Base-by-base conservation (phyloP, 53 echinoderm and acorn worm species). In the Holothuria scabra region DNA sequence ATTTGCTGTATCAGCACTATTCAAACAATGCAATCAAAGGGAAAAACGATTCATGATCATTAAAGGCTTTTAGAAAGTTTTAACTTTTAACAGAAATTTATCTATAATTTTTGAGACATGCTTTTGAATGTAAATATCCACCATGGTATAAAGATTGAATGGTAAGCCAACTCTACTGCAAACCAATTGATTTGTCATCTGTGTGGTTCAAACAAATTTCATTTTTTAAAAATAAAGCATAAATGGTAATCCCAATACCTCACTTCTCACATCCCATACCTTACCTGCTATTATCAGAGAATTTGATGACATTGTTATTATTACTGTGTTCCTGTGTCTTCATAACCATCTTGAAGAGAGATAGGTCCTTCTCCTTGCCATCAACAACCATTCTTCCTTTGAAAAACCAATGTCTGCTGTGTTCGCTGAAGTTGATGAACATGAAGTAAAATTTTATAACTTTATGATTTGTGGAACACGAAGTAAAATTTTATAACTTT, bases 381-480 rank as follows among this genome's bases (percentile, higher is more conserved):
- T 96, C 92, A 32, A 96, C 82, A 14, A 93, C 86, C 89, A 96
- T 91, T 18, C 88, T 82, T 1, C 96, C 96, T 79, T 93, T 93
- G 89, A 96, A 96, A 88, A 96, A 96, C 96, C 96, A 96, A 72
- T 96, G 96, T 38, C 96, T 79, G 80, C 96, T 93, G 83, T 96
- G 96, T 84, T 96, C 96, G 88, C 96, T 96, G 83, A 38, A 48
- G 46, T 30, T 69, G 25, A 75, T 38, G 24, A 23, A 12, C 23
- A 70, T 33, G 20, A 13, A 52, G 18, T 18, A 16, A 52, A 18
- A 52, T 52, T 52, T 44, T 10, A 44, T 7, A 44, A 10, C 44
- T 7, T 10, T 44, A 10, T 5, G 44, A 44, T 44, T 30, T 69
- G 25, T 66, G 21, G 24, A 23, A 12, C 23, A 70, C 21, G 20